phyloP scores from a whole-genome alignment of 2,113 vertebrate species.

The Leptodactylus fuscus region DNA sequence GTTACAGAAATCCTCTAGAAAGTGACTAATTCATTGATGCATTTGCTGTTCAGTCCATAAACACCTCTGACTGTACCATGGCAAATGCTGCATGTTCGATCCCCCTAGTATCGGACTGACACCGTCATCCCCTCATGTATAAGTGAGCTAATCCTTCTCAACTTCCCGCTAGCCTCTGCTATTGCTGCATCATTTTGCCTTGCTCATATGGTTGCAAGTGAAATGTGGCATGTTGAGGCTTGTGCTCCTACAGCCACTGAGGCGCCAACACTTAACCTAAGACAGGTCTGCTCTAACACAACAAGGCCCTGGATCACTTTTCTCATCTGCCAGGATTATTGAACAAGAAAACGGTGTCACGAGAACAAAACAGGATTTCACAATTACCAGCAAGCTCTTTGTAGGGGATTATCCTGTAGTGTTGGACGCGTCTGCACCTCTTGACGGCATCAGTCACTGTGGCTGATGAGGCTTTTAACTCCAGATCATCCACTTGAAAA shows the following conservation, averaged over 20 bases:
- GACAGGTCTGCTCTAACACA: conserved; percentile 36
- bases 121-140: not conserved
- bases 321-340: conserved; percentile 45
- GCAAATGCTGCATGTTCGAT: not conserved
- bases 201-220: not conserved
- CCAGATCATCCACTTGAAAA: conserved; percentile 22
- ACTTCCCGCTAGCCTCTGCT: no score
- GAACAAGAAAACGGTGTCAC: conserved; percentile 47
- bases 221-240: conserved; percentile 19
- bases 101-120: not conserved
- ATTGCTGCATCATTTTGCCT: not conserved
- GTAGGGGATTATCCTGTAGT: conserved; percentile 36
- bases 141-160: not conserved
- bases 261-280: conserved; percentile 39
- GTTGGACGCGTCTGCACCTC: not conserved
- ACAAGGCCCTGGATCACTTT: conserved; percentile 40
- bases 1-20: not conserved
- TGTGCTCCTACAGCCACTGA: conserved; percentile 13
- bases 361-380: conserved; percentile 34
- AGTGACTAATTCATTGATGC: conserved; percentile 6
- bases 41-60: not conserved
- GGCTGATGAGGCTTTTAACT: conserved; percentile 41
- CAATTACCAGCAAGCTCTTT: conserved; percentile 41
- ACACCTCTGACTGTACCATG: conserved; percentile 3
- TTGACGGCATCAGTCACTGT: not conserved